Percentiles rank a stretch among this genome's conserved stretches.
These are phyloP conservation scores for Rhogogaster chlorosoma DNA, from an alignment of 2,888 invertebrate species.

Conservation along the genomic window DNA sequence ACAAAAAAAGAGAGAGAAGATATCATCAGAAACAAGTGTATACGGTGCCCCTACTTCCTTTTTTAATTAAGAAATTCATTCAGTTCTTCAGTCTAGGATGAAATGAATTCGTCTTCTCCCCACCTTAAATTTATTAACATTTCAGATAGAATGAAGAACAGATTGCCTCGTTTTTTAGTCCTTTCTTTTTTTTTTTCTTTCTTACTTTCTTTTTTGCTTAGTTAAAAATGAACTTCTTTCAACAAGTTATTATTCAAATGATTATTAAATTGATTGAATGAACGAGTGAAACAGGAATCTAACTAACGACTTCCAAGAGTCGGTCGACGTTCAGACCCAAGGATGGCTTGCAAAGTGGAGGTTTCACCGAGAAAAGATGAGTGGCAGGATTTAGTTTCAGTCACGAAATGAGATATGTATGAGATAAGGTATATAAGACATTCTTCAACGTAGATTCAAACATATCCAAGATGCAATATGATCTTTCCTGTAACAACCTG, in stretches of 20 bases:
- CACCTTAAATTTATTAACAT: background rate
- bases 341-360: background rate
- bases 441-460: background rate
- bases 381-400: slow-evolving; percentile 24
- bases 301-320: background rate
- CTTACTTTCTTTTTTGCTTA: background rate
- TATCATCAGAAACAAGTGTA: background rate
- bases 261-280: background rate
- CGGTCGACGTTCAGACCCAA: background rate
- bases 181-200: background rate
- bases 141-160: background rate
- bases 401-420: slow-evolving; percentile 14
- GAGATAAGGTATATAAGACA: background rate
- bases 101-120: background rate
- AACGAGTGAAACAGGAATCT: background rate
- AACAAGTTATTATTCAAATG: background rate
- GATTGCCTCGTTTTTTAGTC: background rate
- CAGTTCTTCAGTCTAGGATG: background rate
- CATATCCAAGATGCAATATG: background rate
- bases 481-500: background rate
- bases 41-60: background rate
- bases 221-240: background rate
- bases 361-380: slow-evolving; percentile 4
- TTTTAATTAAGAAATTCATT: background rate
- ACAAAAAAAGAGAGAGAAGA: background rate